These are phyloP conservation scores for Calosoma granatense DNA, from an alignment of 1,140 invertebrate genomes.

Conservation along the genomic window DNA sequence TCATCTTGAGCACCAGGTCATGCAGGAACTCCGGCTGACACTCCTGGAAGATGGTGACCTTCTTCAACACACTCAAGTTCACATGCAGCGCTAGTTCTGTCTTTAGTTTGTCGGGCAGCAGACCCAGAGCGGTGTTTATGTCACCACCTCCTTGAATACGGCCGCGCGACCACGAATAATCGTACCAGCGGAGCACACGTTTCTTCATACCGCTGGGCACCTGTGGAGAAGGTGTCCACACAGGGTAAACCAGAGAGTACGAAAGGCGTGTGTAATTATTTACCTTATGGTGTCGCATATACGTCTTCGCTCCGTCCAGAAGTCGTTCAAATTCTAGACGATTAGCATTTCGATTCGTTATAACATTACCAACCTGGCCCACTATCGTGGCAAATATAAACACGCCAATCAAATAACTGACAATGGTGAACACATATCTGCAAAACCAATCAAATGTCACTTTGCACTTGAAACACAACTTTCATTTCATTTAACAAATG, in stretches of 20 bases:
- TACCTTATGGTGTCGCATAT: conserved; percentile 92
- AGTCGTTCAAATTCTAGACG: conserved; percentile 89
- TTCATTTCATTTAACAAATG: background rate
- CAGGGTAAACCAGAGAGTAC: background rate
- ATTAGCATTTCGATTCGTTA: conserved; percentile 95
- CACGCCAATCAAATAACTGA: conserved; percentile 92
- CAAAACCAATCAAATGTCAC: conserved; percentile 31
- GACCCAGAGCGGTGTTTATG: conserved; percentile 85
- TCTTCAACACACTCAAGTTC: conserved; percentile 89
- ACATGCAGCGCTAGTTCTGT: conserved; percentile 93
- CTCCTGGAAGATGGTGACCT: conserved; percentile 85
- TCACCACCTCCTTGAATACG: conserved; percentile 90
- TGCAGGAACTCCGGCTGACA: conserved; percentile 96
- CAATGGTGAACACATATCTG: conserved; percentile 94
- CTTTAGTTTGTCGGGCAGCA: conserved; percentile 92
- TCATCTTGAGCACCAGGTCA: conserved; percentile 95
- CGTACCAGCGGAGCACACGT: conserved; percentile 90
- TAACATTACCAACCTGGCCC: conserved; percentile 93
- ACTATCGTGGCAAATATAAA: conserved; percentile 98
- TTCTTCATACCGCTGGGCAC: conserved; percentile 91
- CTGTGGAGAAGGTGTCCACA: conserved; percentile 28
- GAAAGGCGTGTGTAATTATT: background rate
- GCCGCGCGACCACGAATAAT: conserved; percentile 96
- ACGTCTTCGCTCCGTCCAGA: conserved; percentile 90
- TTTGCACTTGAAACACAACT: background rate